Conservation (phyloP, 2,113 vertebrate genomes). For the Pao palembangensis region DNA sequence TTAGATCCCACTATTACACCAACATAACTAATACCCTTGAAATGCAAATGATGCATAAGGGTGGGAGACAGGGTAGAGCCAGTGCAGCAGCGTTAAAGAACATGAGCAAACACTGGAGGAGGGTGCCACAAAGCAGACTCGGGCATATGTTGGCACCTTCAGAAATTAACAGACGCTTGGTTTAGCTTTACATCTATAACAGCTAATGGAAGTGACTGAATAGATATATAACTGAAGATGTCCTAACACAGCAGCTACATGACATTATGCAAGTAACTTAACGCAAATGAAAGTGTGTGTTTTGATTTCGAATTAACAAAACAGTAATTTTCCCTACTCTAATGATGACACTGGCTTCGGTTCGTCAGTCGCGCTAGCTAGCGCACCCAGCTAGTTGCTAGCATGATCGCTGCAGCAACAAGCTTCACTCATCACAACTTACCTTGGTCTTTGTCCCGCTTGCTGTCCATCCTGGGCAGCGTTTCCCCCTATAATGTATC, state of each 20-base stretch:
- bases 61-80: not conserved
- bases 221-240: conserved; percentile 4
- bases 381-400: conserved; percentile 41
- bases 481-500: conserved; percentile 7
- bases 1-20: not conserved
- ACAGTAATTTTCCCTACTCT: not conserved
- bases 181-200: conserved; percentile 8
- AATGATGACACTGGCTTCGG: conserved; percentile 13
- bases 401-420: conserved; percentile 53
- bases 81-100: not conserved
- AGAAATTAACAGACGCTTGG: not conserved
- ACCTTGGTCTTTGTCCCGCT: conserved; percentile 77
- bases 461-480: conserved; percentile 68
- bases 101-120: no score
- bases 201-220: conserved; percentile 20
- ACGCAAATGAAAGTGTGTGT: conserved; percentile 33
- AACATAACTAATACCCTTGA: conserved; percentile 2
- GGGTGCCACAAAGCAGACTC: not conserved
- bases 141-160: not conserved
- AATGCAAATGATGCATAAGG: not conserved
- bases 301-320: conserved; percentile 8
- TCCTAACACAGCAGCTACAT: conserved; percentile 8
- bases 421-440: conserved; percentile 51
- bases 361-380: conserved; percentile 25
- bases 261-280: conserved; percentile 21